Evolutionary conservation across 2,888 invertebrate genomes (phyloP).

Genomic region (Synanthedon tipuliformis): DNA sequence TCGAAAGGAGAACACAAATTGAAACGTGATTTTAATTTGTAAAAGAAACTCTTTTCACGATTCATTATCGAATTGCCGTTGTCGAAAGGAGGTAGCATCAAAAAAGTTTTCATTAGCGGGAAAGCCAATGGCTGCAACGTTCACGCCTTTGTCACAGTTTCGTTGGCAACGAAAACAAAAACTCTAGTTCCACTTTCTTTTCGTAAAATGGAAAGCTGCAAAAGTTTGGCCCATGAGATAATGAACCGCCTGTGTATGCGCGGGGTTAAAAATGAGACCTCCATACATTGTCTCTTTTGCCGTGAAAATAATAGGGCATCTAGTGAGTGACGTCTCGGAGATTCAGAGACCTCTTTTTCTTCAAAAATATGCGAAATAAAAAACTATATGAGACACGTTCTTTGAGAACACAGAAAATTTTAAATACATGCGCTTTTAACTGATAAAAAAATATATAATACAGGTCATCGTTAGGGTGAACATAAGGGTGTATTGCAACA

Average conservation of each 20-base stretch:
- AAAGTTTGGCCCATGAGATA: not conserved
- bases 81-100: not conserved
- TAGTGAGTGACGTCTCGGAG: not conserved
- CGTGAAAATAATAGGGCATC: not conserved
- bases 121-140: constrained; percentile 1
- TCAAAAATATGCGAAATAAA: not conserved
- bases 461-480: too few relatives aligned
- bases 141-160: not conserved
- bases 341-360: not conserved
- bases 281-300: not conserved
- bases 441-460: too few relatives aligned
- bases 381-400: too few relatives aligned
- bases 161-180: not conserved
- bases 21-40: not conserved
- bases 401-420: too few relatives aligned
- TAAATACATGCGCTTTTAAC: too few relatives aligned
- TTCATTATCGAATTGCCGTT: not conserved
- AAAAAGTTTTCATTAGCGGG: not conserved
- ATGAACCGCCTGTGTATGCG: not conserved
- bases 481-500: too few relatives aligned
- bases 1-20: too few relatives aligned
- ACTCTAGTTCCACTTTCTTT: not conserved
- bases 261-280: not conserved
- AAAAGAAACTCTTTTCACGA: not conserved
- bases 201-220: not conserved